Conservation (phyloP, 1,140 invertebrate species). For the Coenobita brevimanus region DNA sequence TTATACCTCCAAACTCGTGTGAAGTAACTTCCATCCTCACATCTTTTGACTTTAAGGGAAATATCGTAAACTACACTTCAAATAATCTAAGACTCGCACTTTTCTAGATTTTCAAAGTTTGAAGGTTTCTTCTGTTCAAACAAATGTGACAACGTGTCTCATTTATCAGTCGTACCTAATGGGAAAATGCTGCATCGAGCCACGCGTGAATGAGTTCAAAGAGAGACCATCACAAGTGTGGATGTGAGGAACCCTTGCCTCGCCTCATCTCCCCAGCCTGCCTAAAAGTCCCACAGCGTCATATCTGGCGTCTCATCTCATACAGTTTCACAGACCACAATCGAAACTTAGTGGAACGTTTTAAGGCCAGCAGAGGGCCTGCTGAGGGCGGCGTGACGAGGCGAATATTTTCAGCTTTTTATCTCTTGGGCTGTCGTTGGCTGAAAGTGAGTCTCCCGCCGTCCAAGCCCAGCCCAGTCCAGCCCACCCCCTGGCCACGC, state of each 20-base stretch:
- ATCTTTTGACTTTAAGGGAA: too few species aligned
- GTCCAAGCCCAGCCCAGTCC: conserved; percentile 30
- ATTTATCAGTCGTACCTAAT: too few species aligned
- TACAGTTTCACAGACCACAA: conserved; percentile 42
- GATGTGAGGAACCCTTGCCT: neutral
- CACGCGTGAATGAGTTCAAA: neutral
- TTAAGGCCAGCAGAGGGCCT: conserved; percentile 21
- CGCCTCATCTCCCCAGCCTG: neutral
- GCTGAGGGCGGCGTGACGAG: conserved; percentile 52
- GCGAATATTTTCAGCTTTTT: conserved; percentile 52
- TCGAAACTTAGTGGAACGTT: conserved; percentile 41
- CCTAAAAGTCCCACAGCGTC: conserved; percentile 21
- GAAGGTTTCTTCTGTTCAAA: too few species aligned
- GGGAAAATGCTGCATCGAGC: too few species aligned
- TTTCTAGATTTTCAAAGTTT: too few species aligned
- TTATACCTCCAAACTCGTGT: too few species aligned
- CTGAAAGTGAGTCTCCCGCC: conserved; percentile 39
- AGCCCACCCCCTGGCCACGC: neutral
- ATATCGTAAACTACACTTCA: too few species aligned
- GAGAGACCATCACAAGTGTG: neutral
- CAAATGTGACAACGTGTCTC: too few species aligned
- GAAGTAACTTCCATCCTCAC: too few species aligned
- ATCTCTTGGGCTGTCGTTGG: conserved; percentile 25
- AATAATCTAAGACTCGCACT: too few species aligned
- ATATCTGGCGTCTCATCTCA: conserved; percentile 36